Evolutionary conservation across 2,113 vertebrate genomes (phyloP), one percentile per base, ranked within the genome.

Genomic region (Lophius piscatorius): DNA sequence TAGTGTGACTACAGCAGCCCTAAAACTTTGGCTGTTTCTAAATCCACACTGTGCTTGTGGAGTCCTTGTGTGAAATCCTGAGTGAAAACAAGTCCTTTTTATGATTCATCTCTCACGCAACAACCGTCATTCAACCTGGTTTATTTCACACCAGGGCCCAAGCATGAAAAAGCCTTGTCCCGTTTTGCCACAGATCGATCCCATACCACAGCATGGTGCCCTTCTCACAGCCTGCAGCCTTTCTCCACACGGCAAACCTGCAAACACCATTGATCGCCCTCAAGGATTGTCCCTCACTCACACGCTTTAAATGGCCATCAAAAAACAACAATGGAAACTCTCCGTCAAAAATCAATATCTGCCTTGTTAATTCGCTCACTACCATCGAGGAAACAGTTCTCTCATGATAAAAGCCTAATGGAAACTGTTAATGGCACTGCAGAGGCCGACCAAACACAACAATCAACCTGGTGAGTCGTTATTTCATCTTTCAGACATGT

Each of bases 281-380:
- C 24, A 21, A 64, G 51, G 40, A 62, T 63, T 69, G 54, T 80
- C 66, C 58, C 75, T 35, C 68, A 66, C 75, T 38, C 81, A 55
- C 69, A 16, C 83, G 57, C 78, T 65, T 52, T 80, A 63, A 75
- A 81, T 81, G 76, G 74, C 73, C 77, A 76, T 82, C 73, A 76
- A 76, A 83, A 76, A 76, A 64, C 79, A 74, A 65, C 61, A 78
- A 70, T 76, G 83, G 77, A 85, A 88, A 83, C 74, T 76, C n/a
- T 4, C 62, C 59, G 70, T 61, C 4, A 40, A 26, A 20, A 60
- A 86, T 89, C 87, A 1, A 89, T 84, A 78, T 40, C 41, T 50
- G 83, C 64, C 77, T 84, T 80, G 75, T 86, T 87, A 87, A 87
- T 87, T 86, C 81, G 81, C 80, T 78, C 70, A 61, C 77, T 60